Conservation (phyloP, 2,797 vertebrate species). For the Loris lydekkerianus region DNA sequence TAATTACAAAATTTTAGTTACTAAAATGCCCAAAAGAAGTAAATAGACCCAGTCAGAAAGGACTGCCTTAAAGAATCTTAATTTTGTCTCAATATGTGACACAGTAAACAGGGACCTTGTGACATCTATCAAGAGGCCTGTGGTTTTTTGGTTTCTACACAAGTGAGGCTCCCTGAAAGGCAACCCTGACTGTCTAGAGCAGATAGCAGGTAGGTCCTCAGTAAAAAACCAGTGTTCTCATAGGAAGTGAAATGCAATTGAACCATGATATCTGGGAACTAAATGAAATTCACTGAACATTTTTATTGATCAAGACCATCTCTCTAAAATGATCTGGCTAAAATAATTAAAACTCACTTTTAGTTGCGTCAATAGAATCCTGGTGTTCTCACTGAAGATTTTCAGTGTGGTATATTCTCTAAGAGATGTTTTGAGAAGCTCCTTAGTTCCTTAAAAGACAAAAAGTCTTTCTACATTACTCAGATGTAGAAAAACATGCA, state of each 20-base stretch:
- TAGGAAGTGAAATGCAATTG: not conserved
- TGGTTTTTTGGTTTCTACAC: slow-evolving; percentile 24
- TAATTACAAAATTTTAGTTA: slow-evolving; percentile 44
- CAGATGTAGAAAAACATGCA: slow-evolving; percentile 74
- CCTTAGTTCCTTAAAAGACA: slow-evolving; percentile 46
- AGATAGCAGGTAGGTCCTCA: not conserved
- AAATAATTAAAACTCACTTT: slow-evolving; percentile 48
- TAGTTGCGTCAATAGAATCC: not conserved
- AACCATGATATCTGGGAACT: not conserved
- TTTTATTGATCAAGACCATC: not conserved
- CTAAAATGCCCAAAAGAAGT: slow-evolving; percentile 18
- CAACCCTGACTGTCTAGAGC: not conserved
- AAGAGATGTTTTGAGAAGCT: slow-evolving; percentile 55
- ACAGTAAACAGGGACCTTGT: slow-evolving; percentile 9
- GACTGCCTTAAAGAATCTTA: slow-evolving; percentile 6
- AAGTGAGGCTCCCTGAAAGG: not conserved
- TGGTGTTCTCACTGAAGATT: not conserved
- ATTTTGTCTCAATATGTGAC: slow-evolving; percentile 21
- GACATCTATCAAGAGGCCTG: not conserved
- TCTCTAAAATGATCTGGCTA: slow-evolving; percentile 4
- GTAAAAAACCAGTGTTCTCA: slow-evolving; percentile 40
- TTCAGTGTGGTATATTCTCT: not conserved
- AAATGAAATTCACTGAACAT: slow-evolving; percentile 30
- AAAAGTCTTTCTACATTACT: slow-evolving; percentile 20
- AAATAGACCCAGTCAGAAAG: not conserved